Evolutionary conservation across 2,888 invertebrate species (phyloP).

Genomic region (Phymatocera aterrima): DNA sequence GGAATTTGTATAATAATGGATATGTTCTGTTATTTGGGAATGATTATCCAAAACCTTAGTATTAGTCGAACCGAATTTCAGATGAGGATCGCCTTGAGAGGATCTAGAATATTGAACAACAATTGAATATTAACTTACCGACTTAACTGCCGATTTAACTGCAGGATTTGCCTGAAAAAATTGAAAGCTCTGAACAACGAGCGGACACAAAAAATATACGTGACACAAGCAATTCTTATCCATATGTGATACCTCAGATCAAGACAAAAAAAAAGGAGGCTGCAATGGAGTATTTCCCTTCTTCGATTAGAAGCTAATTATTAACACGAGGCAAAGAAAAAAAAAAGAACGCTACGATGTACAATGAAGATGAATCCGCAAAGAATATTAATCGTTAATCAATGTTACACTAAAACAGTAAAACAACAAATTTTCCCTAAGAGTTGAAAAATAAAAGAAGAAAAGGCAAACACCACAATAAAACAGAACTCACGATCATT

Average conservation of each 20-base stretch:
- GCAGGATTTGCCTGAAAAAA: conserved; percentile 94
- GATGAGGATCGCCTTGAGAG: too few species aligned
- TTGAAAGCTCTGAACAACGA: conserved; percentile 69
- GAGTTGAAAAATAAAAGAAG: not conserved
- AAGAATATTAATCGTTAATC: conserved; percentile 52
- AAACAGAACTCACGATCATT: conserved; percentile 6
- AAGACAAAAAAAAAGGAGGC: not conserved
- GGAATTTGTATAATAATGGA: too few species aligned
- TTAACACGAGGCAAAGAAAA: conserved; percentile 45
- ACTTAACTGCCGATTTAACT: conserved; percentile 94
- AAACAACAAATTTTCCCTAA: not conserved
- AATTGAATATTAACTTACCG: conserved; percentile 82
- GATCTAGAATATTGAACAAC: not conserved
- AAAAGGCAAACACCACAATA: not conserved
- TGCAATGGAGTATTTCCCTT: not conserved
- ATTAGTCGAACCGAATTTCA: too few species aligned
- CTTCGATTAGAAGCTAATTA: not conserved
- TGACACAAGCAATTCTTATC: conserved; percentile 45
- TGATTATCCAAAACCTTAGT: too few species aligned
- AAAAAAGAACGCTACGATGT: conserved; percentile 47
- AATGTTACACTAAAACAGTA: conserved; percentile 31
- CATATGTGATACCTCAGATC: conserved; percentile 52
- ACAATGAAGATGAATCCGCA: conserved; percentile 44
- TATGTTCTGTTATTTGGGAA: not conserved
- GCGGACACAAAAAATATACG: conserved; percentile 66